Percentiles rank a stretch among this genome's conserved stretches.
phyloP scores from a whole-genome alignment of 30 jellyfish, hydroid and myxozoan species.

The Morbakka virulenta region DNA sequence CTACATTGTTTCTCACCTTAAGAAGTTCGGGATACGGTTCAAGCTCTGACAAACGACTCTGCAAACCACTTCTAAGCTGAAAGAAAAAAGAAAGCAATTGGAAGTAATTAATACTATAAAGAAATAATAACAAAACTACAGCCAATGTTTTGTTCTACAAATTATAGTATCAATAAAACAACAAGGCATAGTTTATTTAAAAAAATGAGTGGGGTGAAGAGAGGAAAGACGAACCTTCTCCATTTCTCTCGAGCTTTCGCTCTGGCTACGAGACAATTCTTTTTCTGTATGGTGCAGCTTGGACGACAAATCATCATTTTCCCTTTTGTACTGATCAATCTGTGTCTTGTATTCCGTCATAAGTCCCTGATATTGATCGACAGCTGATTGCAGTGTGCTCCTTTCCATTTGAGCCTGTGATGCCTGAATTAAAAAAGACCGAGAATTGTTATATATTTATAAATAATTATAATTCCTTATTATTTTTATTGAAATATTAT shows the following conservation, averaged over 20 bases:
- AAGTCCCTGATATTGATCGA: conserved; percentile 75
- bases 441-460: no score
- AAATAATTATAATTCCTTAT: no score
- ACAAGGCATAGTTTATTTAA: not conserved
- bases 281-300: conserved; percentile 53
- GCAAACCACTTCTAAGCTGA: conserved; percentile 52
- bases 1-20: conserved; percentile 65
- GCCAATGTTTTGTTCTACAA: no score
- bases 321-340: conserved; percentile 60
- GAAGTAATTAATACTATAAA: no score
- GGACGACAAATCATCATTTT: conserved; percentile 57
- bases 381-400: conserved; percentile 64
- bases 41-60: conserved; percentile 56
- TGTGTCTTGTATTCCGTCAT: conserved; percentile 73
- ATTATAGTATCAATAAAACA: not conserved
- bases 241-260: conserved; percentile 48
- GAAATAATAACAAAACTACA: no score
- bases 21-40: conserved; percentile 79
- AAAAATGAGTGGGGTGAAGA: not conserved
- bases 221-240: conserved; percentile 55
- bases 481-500: no score
- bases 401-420: conserved; percentile 54
- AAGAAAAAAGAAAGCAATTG: not conserved
- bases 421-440: conserved; percentile 16
- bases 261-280: conserved; percentile 50